These are phyloP conservation scores for Chamaea fasciata DNA, from an alignment of 2,113 vertebrate genomes.

Conservation along the genomic window DNA sequence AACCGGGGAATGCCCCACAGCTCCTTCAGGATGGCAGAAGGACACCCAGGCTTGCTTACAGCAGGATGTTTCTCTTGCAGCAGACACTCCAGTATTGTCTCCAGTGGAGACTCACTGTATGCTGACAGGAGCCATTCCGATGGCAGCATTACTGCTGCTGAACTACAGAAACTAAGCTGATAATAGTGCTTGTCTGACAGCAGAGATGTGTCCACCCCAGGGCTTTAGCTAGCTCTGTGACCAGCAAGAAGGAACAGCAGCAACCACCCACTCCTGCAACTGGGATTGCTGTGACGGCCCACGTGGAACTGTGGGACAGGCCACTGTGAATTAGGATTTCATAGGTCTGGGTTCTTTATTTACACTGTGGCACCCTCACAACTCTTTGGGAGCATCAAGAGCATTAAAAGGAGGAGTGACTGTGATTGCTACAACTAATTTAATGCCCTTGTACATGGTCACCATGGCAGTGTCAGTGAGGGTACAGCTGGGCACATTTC, in stretches of 20 bases:
- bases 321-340: background rate
- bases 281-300: background rate
- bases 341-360: background rate
- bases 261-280: background rate
- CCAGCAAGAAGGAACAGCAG: background rate
- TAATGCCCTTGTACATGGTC: background rate
- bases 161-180: background rate
- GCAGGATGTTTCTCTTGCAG: background rate
- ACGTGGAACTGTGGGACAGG: rapidly evolving
- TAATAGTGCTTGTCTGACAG: background rate
- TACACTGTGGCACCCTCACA: background rate
- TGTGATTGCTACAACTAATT: background rate
- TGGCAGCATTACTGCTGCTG: background rate
- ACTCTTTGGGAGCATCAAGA: background rate
- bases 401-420: background rate
- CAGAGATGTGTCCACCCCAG: background rate
- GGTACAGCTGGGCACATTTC: background rate
- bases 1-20: background rate
- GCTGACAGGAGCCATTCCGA: background rate
- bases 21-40: background rate
- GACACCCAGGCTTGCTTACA: background rate
- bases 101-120: background rate
- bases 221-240: background rate
- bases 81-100: background rate
- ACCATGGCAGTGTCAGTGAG: background rate